These are phyloP conservation scores for Chascanopsetta lugubris DNA, from an alignment of 2,113 vertebrate species.

Conservation along the genomic window DNA sequence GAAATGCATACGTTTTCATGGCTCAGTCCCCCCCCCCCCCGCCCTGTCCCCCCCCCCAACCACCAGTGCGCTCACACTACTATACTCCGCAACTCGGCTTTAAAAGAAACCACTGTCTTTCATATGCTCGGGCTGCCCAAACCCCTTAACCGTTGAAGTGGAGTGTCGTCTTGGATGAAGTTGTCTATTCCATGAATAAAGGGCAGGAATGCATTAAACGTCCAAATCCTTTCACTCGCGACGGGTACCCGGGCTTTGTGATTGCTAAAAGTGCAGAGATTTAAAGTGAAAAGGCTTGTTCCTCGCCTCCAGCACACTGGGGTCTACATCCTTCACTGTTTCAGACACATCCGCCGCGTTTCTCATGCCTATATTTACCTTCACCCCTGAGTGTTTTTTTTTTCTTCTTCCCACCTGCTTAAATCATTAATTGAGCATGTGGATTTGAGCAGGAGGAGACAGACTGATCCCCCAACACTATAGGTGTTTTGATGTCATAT, in stretches of 20 bases:
- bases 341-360: neutral
- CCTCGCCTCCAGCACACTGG: constrained; percentile 39
- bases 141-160: constrained; percentile 69
- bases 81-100: constrained; percentile 48
- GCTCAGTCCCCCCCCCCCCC: constrained; percentile 58
- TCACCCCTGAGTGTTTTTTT: neutral
- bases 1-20: too few relatives aligned
- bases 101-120: constrained; percentile 61
- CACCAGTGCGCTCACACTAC: constrained; percentile 20
- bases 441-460: neutral
- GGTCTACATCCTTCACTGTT: constrained; percentile 29
- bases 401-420: neutral
- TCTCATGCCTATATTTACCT: constrained; percentile 42
- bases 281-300: constrained; percentile 78
- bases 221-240: constrained; percentile 64
- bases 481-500: constrained; percentile 41
- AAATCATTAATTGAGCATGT: constrained; percentile 24
- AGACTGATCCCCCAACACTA: neutral
- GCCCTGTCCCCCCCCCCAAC: too few relatives aligned
- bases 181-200: constrained; percentile 70
- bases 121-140: constrained; percentile 62
- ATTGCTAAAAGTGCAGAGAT: constrained; percentile 63
- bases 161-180: constrained; percentile 72
- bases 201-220: constrained; percentile 69
- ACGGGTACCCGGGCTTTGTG: constrained; percentile 63